A percentile compares a stretch with the other conserved stretches of the same genome.
Evolutionary conservation across 2,113 vertebrate genomes (phyloP).

Genomic region (Vulpes vulpes): DNA sequence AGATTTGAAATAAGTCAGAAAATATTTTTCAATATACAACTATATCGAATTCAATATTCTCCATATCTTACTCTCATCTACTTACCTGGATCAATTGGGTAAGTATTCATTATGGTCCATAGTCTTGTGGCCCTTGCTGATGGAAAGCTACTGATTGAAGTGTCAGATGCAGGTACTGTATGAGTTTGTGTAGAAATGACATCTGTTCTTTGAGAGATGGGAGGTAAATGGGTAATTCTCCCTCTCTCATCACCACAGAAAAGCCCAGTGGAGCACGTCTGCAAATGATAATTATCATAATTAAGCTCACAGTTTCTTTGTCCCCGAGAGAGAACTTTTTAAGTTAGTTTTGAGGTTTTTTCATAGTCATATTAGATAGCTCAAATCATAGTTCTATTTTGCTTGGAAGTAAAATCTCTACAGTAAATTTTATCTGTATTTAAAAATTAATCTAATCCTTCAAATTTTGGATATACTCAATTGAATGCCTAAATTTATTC

Average conservation of each 20-base stretch:
- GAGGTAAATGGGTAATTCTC: conserved; percentile 89
- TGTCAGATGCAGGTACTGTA: conserved; percentile 71
- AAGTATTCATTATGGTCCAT: background rate
- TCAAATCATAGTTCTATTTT: conserved; percentile 70
- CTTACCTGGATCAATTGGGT: conserved; percentile 70
- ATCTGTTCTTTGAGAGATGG: conserved; percentile 53
- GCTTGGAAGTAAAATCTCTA: conserved; percentile 54
- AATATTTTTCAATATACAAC: background rate
- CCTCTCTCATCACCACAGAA: conserved; percentile 91
- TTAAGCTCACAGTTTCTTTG: conserved; percentile 92
- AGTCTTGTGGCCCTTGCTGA: conserved; percentile 1
- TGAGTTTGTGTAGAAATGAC: conserved; percentile 53
- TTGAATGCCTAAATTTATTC: background rate
- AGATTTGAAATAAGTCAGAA: background rate
- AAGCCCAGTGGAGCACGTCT: conserved; percentile 89
- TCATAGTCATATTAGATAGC: conserved; percentile 45
- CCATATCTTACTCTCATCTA: background rate
- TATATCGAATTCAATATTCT: background rate
- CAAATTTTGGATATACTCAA: conserved; percentile 45
- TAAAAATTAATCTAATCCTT: conserved; percentile 70
- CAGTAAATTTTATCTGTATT: conserved; percentile 42
- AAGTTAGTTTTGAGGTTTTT: conserved; percentile 72
- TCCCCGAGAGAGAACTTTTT: conserved; percentile 81
- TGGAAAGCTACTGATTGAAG: conserved; percentile 71
- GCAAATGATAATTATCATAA: conserved; percentile 91